Percentiles rank a stretch among this genome's conserved stretches.
phyloP scores from a whole-genome alignment of 2,888 invertebrate species.

The Galerucella pusilla region DNA sequence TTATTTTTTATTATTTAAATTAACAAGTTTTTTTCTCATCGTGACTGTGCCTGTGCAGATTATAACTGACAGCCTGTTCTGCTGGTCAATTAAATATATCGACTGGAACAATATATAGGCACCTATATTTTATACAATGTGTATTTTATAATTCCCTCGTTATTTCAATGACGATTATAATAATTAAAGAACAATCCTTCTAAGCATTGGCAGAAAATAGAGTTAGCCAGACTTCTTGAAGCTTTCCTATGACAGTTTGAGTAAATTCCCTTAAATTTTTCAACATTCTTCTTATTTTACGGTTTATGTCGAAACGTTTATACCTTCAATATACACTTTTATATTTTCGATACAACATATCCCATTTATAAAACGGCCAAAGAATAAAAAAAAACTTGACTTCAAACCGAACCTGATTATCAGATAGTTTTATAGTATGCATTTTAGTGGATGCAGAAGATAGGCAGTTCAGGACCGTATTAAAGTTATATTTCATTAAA shows the following conservation, averaged over 20 bases:
- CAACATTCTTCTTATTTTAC: background rate
- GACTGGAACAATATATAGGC: background rate
- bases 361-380: slow-evolving; percentile 23
- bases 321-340: slow-evolving; percentile 26
- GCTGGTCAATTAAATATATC: slow-evolving; percentile 9
- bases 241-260: too few species aligned
- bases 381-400: slow-evolving; percentile 9
- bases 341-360: slow-evolving; percentile 26
- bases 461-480: slow-evolving; percentile 29
- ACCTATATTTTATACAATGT: background rate
- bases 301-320: background rate
- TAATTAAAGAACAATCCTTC: too few species aligned
- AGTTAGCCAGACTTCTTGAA: too few species aligned
- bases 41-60: slow-evolving; percentile 17
- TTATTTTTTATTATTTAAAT: slow-evolving; percentile 26
- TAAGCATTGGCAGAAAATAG: too few species aligned
- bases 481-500: background rate
- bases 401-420: slow-evolving; percentile 33
- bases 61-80: slow-evolving; percentile 24
- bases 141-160: background rate
- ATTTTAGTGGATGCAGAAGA: slow-evolving; percentile 38
- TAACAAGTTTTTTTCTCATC: background rate
- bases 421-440: slow-evolving; percentile 38
- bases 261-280: background rate
- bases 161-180: background rate